Conservation (phyloP, 2,888 invertebrate genomes). For the Drosophila leonis region DNA sequence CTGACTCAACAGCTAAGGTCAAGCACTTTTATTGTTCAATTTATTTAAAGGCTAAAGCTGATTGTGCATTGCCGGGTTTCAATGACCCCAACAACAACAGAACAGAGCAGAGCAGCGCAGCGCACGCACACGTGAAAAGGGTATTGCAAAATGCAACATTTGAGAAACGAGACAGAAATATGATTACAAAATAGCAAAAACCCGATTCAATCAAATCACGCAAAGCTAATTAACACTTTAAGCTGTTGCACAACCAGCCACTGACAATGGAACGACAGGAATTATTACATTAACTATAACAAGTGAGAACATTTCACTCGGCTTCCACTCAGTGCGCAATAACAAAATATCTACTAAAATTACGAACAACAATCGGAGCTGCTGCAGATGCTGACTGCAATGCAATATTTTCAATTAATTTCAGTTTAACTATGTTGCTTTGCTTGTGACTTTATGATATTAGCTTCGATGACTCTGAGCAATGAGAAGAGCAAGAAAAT, state of each 20-base stretch:
- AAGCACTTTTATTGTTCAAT: background rate
- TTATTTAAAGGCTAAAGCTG: background rate
- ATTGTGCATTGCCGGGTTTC: background rate
- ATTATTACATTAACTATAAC: background rate
- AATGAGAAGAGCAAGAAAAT: background rate
- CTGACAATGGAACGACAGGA: background rate
- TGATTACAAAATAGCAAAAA: conserved; percentile 9
- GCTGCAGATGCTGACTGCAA: background rate
- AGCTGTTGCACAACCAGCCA: conserved; percentile 8
- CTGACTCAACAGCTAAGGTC: background rate
- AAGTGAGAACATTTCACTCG: background rate
- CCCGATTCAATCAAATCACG: conserved; percentile 24
- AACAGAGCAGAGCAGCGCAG: background rate
- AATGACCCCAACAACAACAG: conserved; percentile 4
- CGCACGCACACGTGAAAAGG: background rate
- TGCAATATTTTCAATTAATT: background rate
- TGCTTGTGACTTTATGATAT: background rate
- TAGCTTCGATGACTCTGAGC: background rate
- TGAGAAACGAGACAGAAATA: background rate
- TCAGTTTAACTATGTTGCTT: background rate
- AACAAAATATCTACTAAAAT: background rate
- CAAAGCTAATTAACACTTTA: conserved; percentile 21
- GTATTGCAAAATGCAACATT: conserved; percentile 2
- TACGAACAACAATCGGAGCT: too few relatives aligned
- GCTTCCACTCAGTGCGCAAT: background rate